Evolutionary conservation across 2,797 vertebrate genomes (phyloP).

Genomic region (Leucoraja ocellata): DNA sequence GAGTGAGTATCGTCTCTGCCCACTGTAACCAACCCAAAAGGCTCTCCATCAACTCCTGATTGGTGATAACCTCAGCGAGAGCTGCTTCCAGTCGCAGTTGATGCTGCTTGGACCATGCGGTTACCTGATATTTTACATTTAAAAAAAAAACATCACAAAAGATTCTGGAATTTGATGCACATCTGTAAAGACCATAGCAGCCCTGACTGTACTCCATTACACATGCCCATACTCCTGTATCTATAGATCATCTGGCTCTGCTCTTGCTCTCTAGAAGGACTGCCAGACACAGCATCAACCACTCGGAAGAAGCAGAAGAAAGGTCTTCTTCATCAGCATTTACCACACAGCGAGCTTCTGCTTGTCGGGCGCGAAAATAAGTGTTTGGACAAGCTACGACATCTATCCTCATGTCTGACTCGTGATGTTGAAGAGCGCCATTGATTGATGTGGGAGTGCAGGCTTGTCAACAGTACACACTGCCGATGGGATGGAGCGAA

Average conservation of each 20-base stretch:
- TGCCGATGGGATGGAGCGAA: neutral
- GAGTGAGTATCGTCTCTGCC: constrained; percentile 82
- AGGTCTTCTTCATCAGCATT: neutral
- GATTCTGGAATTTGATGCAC: neutral
- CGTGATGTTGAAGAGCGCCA: neutral
- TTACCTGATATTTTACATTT: constrained; percentile 64
- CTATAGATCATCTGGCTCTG: neutral
- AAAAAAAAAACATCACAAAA: neutral
- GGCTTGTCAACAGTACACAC: neutral
- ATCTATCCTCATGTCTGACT: neutral
- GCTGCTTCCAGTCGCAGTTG: constrained; percentile 80
- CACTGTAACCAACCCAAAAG: constrained; percentile 89
- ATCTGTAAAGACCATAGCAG: neutral
- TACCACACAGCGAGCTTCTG: neutral
- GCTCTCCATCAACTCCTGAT: constrained; percentile 82
- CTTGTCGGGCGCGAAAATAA: neutral
- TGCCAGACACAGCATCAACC: neutral
- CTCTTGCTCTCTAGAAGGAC: neutral
- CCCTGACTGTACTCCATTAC: neutral
- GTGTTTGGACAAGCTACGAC: neutral
- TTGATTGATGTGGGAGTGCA: neutral
- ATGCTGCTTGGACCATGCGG: constrained; percentile 91
- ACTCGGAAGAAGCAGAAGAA: neutral
- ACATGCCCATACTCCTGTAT: too few relatives aligned
- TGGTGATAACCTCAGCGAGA: constrained; percentile 75